These are phyloP conservation scores for Quadroppia sp. DNA, from an alignment of 2,888 invertebrate species.

Conservation along the genomic window DNA sequence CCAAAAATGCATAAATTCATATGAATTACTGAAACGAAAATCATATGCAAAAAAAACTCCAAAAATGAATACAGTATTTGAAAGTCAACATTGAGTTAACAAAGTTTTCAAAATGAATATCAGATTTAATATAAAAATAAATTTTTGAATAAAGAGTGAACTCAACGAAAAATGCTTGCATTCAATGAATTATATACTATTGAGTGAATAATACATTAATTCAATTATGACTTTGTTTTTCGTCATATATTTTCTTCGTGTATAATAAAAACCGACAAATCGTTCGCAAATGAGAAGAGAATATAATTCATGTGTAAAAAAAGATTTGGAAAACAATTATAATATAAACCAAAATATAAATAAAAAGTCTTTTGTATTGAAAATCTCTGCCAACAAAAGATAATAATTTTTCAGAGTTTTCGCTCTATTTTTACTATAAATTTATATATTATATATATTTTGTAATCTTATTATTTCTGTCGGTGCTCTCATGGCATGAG, in stretches of 20 bases:
- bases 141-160: neutral
- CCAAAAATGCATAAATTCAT: neutral
- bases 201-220: neutral
- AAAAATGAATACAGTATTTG: neutral
- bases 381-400: neutral
- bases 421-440: neutral
- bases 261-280: neutral
- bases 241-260: no score
- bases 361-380: neutral
- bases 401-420: neutral
- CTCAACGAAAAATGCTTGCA: neutral
- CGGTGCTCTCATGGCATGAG: neutral
- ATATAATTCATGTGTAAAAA: neutral
- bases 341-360: neutral
- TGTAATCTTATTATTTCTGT: neutral
- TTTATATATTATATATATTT: no score
- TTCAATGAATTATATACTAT: neutral
- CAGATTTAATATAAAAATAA: neutral
- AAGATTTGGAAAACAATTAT: neutral
- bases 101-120: neutral
- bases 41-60: neutral
- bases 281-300: neutral
- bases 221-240: neutral
- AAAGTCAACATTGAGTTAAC: neutral
- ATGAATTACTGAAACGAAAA: neutral